Evolutionary conservation across 2,888 invertebrate genomes (phyloP), one percentile per base, ranked within the genome.

Genomic region (Globia sparganii): DNA sequence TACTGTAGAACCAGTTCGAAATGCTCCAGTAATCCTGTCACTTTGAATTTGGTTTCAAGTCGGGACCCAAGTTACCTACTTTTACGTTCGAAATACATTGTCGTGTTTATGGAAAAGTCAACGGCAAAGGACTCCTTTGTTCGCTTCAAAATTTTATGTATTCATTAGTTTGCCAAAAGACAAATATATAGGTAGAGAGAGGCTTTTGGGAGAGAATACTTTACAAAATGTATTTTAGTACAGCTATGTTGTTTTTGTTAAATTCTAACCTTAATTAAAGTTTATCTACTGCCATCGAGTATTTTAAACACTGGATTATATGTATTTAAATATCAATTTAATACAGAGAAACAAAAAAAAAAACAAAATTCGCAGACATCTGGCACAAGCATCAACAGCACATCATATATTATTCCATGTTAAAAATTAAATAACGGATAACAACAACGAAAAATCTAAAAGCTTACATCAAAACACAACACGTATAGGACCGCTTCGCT

Each of bases 11-110:
- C 87, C 90, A 85, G 86, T 87, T 90, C 82, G 84, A 87, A 89
- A 91, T 91, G 89, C 91, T 90, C 88, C 89, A 88, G 92, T 93
- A 92, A 94, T 93, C 91, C 92, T 93, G 94, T 94, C 94, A 93
- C 92, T 93, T 93, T 90, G 91, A 93, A 92, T 94, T 93, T 91
- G 87, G 90, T 90, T 88, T 87, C 85, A 87, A 86, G 86, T 87
- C 87, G 83, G 87, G 90, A 92, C 91, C 90, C 90, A 87, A 90
- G 93, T 92, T 92, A 92, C 92, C 88, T 91, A 90, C 90, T 91
- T 92, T 91, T 91, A 91, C 92, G 91, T 89, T 88, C 89, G 86
- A 92, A 92, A 92, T 93, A 92, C 92, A 89, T 91, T 91, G 87
- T 87, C 81, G 88, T 90, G 89, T 94, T 94, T 94, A 94, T 90